A percentile compares a stretch with the other conserved stretches of the same genome.
These are phyloP conservation scores for Holothuria glaberrima DNA, from an alignment of 35 echinoderm and acorn worm species.

Conservation along the genomic window DNA sequence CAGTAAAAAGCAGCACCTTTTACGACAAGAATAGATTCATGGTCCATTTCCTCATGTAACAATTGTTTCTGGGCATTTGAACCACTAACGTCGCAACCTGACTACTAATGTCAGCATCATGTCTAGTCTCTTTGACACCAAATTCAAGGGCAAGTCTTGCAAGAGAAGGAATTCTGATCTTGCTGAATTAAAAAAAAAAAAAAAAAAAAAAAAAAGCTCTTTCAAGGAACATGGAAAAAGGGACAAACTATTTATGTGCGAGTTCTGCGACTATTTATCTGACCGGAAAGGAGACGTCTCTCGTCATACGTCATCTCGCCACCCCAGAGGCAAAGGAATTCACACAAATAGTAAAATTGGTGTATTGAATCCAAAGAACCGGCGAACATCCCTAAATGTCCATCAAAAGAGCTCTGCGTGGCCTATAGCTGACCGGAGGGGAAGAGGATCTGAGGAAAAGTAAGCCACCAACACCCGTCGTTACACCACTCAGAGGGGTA, in stretches of 20 bases:
- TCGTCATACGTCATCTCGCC: background rate
- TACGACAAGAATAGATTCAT: background rate
- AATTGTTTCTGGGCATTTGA: background rate
- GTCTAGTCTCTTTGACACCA: background rate
- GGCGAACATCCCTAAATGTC: background rate
- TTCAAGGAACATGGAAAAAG: background rate
- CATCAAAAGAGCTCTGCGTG: background rate
- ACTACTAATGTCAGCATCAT: background rate
- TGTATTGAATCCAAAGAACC: background rate
- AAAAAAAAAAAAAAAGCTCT: no score
- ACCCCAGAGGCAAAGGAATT: background rate
- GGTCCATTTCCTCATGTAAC: background rate
- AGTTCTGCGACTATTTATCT: background rate
- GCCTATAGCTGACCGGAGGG: background rate
- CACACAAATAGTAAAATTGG: background rate
- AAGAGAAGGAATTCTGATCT: background rate
- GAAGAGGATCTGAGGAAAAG: background rate
- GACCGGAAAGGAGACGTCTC: background rate
- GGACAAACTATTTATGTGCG: background rate
- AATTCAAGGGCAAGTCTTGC: conserved; percentile 1
- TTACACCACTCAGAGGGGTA: conserved; percentile 11
- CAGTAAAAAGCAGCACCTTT: background rate
- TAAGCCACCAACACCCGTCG: conserved; percentile 1
- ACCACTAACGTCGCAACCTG: no score
- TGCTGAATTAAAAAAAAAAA: background rate